Conservation (phyloP, 2,888 invertebrate genomes). For the Cephus pulcher region DNA sequence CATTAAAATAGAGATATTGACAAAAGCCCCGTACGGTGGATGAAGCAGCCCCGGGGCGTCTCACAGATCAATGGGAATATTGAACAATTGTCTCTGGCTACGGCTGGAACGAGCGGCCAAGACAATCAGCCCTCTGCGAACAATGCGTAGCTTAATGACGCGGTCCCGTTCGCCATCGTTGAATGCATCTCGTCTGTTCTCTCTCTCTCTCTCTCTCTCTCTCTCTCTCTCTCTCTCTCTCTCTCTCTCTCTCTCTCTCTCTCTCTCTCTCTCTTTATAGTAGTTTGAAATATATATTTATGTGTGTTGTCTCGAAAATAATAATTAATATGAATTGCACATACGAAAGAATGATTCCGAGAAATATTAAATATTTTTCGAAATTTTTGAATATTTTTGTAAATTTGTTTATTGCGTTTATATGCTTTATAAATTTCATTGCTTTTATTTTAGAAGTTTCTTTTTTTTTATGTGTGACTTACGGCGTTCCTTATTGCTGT, state of each 20-base stretch:
- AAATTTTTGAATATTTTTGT: not conserved
- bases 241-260: not conserved
- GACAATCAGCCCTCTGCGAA: conserved; percentile 65
- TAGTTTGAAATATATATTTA: not conserved
- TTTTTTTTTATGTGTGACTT: not conserved
- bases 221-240: not conserved
- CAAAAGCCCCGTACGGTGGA: conserved; percentile 50
- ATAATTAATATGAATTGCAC: not conserved
- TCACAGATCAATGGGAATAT: conserved; percentile 66
- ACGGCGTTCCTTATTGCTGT: conserved; percentile 13
- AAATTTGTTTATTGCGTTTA: not conserved
- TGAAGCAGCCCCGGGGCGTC: conserved; percentile 45
- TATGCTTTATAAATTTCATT: not conserved
- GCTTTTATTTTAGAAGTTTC: not conserved
- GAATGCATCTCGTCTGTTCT: conserved; percentile 11
- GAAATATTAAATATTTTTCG: not conserved
- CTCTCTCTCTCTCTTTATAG: not conserved
- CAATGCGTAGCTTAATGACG: conserved; percentile 66
- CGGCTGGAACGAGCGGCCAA: conserved; percentile 64
- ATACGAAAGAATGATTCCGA: not conserved
- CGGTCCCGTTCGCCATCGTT: conserved; percentile 30
- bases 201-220: not conserved
- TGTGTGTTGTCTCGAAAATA: not conserved
- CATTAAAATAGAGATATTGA: conserved; percentile 66
- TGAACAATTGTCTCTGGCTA: conserved; percentile 66